Conservation (phyloP, 2,797 vertebrate species). For the Rallus crepitans region DNA sequence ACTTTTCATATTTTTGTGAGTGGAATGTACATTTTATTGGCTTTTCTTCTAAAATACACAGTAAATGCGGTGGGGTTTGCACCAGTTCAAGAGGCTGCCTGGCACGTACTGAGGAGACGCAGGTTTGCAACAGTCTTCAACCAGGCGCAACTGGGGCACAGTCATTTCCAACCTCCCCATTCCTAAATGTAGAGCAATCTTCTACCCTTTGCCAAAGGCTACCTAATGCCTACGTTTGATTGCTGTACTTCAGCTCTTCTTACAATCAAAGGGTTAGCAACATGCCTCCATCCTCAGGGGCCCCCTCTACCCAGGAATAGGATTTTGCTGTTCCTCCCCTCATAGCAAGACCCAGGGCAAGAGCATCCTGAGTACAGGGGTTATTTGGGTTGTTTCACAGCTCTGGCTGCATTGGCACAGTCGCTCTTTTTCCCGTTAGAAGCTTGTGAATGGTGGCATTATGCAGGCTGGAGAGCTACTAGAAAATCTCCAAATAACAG, state of each 20-base stretch:
- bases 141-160: accelerated
- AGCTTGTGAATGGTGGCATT: not conserved
- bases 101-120: not conserved
- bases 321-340: not conserved
- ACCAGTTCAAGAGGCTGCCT: not conserved
- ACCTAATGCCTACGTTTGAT: not conserved
- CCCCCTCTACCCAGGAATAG: not conserved
- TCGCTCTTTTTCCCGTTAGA: not conserved
- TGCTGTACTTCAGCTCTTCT: not conserved
- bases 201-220: not conserved
- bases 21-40: not conserved
- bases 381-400: not conserved
- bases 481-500: not conserved
- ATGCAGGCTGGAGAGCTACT: conserved; percentile 1
- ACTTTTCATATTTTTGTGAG: not conserved
- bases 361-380: not conserved
- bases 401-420: not conserved
- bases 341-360: not conserved
- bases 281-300: not conserved
- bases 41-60: not conserved
- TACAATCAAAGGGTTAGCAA: not conserved
- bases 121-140: not conserved
- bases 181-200: not conserved
- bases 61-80: not conserved
- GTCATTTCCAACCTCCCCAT: not conserved